Evolutionary conservation across 2,113 vertebrate species (phyloP), one percentile per base, ranked within the genome.

Genomic region (Smithornis capensis): DNA sequence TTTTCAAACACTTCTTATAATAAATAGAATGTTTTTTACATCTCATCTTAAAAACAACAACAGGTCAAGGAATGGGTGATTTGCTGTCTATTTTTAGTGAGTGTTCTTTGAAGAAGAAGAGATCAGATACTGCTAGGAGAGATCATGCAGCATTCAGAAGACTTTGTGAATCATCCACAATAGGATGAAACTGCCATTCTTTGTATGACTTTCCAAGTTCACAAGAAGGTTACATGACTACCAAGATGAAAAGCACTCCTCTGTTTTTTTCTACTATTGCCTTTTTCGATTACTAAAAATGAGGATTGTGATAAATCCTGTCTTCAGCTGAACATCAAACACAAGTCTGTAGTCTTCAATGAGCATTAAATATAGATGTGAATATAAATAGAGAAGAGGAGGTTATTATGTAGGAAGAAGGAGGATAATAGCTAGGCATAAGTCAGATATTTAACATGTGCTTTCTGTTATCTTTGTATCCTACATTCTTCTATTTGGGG

Each of bases 301-400:
- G 95, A 94, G 68, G 59, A 87, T 90, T 95, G 84, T 90, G 94
- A 94, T 96, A 80, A 96, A 96, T 97, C 94, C 94, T 83, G 80
- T 94, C 93, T 92, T 97, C 91, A 94, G 62, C 89, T 90, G 95
- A 93, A 96, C 93, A 85, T 94, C 89, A 95, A 77, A 89, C 82
- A 95, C 93, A 94, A 96, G 90, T 74, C 95, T 93, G 74, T 73
- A 93, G 77, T 94, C 91, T 96, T 97, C 96, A 92, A 40, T 87
- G 82, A 91, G 87, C 59, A 91, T 78, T 97, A 95, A 94, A 95
- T 92, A 83, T 90, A 87, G 94, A 87, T 91, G 49, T 90, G 74
- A 92, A 94, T 90, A 90, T 75, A 95, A 86, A 95, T 76, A 96
- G 88, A 87, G 79, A 96, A 94, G 60, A 75, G 44, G 60, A 96